phyloP scores from a whole-genome alignment of 2,797 vertebrate species.

The Buceros bicornis region DNA sequence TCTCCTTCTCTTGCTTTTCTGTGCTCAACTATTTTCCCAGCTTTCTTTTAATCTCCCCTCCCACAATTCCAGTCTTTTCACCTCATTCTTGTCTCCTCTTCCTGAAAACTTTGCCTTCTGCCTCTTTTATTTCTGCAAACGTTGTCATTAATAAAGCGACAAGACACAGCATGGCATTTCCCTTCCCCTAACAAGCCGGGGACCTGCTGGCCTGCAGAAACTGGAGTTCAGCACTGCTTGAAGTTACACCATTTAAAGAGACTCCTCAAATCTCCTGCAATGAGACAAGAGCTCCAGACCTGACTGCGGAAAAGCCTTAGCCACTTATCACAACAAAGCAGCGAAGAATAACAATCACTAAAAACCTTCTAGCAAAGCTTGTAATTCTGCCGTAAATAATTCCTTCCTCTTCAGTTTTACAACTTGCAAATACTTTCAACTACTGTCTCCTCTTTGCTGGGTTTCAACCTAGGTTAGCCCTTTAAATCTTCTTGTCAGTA shows the following conservation, averaged over 20 bases:
- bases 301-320: neutral
- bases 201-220: neutral
- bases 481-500: neutral
- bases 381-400: neutral
- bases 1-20: neutral
- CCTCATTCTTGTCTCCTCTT: neutral
- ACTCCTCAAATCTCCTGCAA: neutral
- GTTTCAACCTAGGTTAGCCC: neutral
- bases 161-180: neutral
- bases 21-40: neutral
- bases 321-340: neutral
- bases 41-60: neutral
- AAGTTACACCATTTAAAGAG: neutral
- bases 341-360: neutral
- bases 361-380: neutral
- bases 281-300: neutral
- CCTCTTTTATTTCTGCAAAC: neutral
- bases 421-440: neutral
- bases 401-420: neutral
- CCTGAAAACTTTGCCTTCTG: neutral
- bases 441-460: neutral
- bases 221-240: neutral
- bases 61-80: neutral
- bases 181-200: neutral
- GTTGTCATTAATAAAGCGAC: neutral